Percentiles rank a stretch among this genome's conserved stretches.
These are phyloP conservation scores for Squalus acanthias DNA, from an alignment of 2,797 vertebrate species.

Conservation along the genomic window DNA sequence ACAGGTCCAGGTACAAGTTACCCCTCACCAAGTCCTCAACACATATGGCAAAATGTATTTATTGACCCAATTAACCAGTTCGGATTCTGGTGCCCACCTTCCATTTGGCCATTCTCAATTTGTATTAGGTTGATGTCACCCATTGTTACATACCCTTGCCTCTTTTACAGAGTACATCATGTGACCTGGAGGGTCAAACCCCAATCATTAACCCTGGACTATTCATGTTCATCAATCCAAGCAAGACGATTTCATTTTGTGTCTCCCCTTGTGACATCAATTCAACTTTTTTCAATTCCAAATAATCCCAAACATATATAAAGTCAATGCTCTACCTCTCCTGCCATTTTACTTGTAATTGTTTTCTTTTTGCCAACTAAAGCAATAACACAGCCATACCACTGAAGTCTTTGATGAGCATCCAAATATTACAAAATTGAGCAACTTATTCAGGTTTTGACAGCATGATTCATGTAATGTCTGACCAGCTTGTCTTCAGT, in stretches of 20 bases:
- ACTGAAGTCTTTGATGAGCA: not conserved
- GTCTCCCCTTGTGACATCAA: not conserved
- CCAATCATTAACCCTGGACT: not conserved
- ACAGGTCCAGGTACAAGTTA: not conserved
- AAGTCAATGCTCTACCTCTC: not conserved
- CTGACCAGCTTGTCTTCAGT: not conserved
- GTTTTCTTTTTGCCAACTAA: not conserved
- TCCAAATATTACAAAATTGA: not conserved
- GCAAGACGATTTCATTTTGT: not conserved
- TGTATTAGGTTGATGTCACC: not conserved
- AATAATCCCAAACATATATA: not conserved
- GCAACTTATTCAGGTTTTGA: not conserved
- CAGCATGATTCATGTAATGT: not conserved
- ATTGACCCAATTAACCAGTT: not conserved
- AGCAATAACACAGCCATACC: too few species aligned
- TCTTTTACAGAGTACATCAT: too few species aligned
- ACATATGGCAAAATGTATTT: not conserved
- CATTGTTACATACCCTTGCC: not conserved
- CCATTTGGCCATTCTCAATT: not conserved
- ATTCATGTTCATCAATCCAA: not conserved
- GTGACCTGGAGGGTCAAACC: not conserved
- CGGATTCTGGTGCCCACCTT: not conserved
- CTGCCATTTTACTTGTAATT: too few species aligned
- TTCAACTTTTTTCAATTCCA: not conserved
- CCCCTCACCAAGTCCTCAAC: not conserved